Percentiles rank a stretch among this genome's conserved stretches.
Evolutionary conservation across 2,113 vertebrate species (phyloP).

Genomic region (Heptranchias perlo): DNA sequence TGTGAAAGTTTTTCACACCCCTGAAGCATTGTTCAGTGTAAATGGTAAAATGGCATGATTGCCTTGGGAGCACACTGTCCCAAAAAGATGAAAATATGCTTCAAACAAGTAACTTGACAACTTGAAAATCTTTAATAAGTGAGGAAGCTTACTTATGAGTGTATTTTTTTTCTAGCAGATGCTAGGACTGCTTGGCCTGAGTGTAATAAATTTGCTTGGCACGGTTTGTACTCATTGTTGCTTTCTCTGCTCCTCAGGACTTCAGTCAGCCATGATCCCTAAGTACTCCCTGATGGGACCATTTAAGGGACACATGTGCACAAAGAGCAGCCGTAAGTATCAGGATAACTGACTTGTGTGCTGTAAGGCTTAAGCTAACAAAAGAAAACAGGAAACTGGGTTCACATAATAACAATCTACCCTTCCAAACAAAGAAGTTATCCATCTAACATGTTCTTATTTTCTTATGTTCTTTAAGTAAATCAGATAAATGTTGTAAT

Average conservation of each 20-base stretch:
- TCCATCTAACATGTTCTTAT: background rate
- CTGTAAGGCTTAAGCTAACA: background rate
- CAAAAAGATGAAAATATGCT: background rate
- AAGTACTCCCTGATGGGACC: constrained; percentile 43
- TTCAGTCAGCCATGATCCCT: constrained; percentile 38
- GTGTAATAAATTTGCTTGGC: background rate
- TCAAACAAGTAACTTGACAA: background rate
- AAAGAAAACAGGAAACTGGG: background rate
- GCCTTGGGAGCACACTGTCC: no score
- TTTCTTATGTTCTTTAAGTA: background rate
- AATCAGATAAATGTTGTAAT: no score
- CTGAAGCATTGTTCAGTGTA: background rate
- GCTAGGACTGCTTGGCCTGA: background rate
- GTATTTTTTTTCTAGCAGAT: background rate
- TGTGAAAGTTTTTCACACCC: background rate
- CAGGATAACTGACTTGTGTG: background rate
- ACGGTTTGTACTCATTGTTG: background rate
- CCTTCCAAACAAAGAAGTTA: no score
- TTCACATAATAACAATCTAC: background rate
- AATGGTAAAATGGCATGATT: background rate
- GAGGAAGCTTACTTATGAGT: background rate
- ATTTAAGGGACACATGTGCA: constrained; percentile 51
- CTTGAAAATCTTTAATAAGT: background rate
- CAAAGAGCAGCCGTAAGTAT: constrained; percentile 54
- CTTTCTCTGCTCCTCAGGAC: constrained; percentile 34